Percentiles rank a stretch among this genome's conserved stretches.
These are phyloP conservation scores for Stigmatopora nigra DNA, from an alignment of 2,113 vertebrate species.

Conservation along the genomic window DNA sequence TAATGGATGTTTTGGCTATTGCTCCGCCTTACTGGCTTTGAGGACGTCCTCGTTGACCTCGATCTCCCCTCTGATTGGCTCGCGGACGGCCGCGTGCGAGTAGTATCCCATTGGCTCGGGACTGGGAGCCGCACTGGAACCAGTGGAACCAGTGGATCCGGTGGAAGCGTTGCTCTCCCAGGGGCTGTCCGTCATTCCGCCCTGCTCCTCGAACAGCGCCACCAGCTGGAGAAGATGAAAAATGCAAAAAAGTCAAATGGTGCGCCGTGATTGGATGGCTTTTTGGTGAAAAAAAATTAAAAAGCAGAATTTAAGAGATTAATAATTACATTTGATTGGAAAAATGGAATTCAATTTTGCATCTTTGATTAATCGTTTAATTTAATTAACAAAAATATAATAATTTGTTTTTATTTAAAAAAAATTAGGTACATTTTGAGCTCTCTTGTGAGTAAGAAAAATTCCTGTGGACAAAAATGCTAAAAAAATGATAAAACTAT, in stretches of 20 bases:
- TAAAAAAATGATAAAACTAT: no score
- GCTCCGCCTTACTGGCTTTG: slow-evolving; percentile 77
- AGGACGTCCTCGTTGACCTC: slow-evolving; percentile 85
- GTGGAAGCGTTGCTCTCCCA: slow-evolving; percentile 55
- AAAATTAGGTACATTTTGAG: no score
- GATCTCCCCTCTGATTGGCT: slow-evolving; percentile 76
- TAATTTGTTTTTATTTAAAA: no score
- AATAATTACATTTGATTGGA: no score
- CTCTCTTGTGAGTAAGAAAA: no score
- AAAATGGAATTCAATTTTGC: no score
- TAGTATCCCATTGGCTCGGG: slow-evolving; percentile 66
- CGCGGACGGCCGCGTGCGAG: slow-evolving; percentile 66
- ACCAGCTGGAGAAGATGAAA: slow-evolving; percentile 71
- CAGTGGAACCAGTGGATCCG: slow-evolving; percentile 67
- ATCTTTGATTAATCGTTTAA: no score
- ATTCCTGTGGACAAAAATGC: no score
- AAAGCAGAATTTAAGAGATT: neutral
- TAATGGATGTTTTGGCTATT: no score
- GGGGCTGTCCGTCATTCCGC: slow-evolving; percentile 59
- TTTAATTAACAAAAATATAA: no score
- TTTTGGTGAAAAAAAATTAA: slow-evolving; percentile 26
- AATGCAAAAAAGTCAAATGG: neutral
- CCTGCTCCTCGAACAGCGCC: slow-evolving; percentile 76
- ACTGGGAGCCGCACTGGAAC: slow-evolving; percentile 69
- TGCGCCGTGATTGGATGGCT: neutral